phyloP scores from a whole-genome alignment of 2,113 vertebrate species.

The Fukomys damarensis region DNA sequence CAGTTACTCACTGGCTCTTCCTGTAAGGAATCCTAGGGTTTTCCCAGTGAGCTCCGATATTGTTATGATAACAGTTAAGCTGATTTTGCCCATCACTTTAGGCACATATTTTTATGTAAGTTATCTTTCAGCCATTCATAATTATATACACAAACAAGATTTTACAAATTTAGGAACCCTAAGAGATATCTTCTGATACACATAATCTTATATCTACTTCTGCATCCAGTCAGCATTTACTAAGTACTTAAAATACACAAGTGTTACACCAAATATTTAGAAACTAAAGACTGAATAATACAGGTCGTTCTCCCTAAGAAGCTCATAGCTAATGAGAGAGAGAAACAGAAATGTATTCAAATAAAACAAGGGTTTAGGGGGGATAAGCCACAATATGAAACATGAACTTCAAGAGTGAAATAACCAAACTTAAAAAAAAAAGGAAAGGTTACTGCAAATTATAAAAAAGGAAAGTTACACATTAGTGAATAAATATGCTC shows the following conservation, averaged over 20 bases:
- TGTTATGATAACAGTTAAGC: constrained; percentile 12
- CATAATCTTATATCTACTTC: not conserved
- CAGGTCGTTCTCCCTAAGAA: not conserved
- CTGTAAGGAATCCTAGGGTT: constrained; percentile 51
- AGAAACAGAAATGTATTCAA: not conserved
- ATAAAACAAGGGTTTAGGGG: not conserved
- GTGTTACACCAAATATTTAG: not conserved
- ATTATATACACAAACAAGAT: not conserved
- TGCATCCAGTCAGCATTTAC: not conserved
- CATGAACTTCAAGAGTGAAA: not conserved
- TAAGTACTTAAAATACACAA: not conserved
- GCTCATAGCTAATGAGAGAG: not conserved
- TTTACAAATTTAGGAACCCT: not conserved
- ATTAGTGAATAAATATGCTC: not conserved
- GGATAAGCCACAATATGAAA: not conserved
- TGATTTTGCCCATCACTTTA: not conserved
- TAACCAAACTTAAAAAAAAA: not conserved
- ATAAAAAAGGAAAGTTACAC: not conserved
- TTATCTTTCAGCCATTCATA: not conserved
- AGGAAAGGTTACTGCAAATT: not conserved
- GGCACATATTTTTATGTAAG: not conserved
- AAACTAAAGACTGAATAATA: accelerated
- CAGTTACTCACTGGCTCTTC: constrained; percentile 1
- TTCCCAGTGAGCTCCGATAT: constrained; percentile 25
- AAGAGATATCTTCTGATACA: not conserved